Evolutionary conservation across 2,797 vertebrate genomes (phyloP).

Genomic region (Centropyge bicolor): DNA sequence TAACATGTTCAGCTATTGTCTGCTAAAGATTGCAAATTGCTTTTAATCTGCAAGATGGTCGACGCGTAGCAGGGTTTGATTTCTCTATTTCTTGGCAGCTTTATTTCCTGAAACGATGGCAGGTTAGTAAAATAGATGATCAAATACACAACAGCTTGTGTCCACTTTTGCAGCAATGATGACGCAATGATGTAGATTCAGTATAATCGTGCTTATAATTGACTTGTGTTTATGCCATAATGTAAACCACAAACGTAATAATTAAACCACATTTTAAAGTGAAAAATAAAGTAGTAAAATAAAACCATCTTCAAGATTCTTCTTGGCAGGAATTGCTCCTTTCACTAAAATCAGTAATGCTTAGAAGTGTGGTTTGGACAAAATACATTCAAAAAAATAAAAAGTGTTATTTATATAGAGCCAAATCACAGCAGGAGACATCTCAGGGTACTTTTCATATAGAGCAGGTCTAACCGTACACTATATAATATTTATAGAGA

Average conservation of each 20-base stretch:
- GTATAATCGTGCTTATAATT: neutral
- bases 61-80: slow-evolving; percentile 14
- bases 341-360: neutral
- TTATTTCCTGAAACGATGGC: neutral
- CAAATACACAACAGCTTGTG: neutral
- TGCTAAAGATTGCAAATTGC: slow-evolving; percentile 26
- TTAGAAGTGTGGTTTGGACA: neutral
- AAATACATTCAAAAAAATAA: neutral
- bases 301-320: too few species aligned
- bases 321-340: neutral
- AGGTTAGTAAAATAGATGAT: slow-evolving; percentile 9
- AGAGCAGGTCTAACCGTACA: too few species aligned
- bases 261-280: neutral
- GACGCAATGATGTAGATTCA: neutral
- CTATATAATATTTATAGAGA: too few species aligned
- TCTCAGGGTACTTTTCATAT: too few species aligned
- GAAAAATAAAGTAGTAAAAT: too few species aligned
- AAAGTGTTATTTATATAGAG: neutral
- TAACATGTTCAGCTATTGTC: slow-evolving; percentile 37
- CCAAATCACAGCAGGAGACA: too few species aligned
- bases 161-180: neutral
- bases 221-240: neutral
- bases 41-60: slow-evolving; percentile 1
- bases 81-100: slow-evolving; percentile 10
- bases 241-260: neutral